Percentiles rank a stretch among this genome's conserved stretches.
phyloP scores from a whole-genome alignment of 1,140 invertebrate genomes.

The Panulirus ornatus region DNA sequence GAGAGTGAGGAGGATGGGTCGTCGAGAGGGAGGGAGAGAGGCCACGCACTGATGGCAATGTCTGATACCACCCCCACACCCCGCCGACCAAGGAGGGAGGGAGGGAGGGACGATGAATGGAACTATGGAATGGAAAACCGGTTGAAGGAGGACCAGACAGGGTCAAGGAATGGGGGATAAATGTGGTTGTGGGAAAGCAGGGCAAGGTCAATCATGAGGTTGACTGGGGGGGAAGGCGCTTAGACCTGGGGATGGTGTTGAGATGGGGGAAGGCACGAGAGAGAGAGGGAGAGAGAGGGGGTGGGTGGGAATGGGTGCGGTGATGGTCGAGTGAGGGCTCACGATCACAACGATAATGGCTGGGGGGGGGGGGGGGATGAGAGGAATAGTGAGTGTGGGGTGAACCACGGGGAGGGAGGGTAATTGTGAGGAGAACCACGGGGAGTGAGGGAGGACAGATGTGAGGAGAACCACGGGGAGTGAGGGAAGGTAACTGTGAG shows the following conservation, averaged over 20 bases:
- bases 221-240: too few relatives aligned
- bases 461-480: too few relatives aligned
- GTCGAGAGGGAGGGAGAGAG: not conserved
- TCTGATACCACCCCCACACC: not conserved
- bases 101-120: not conserved
- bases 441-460: not conserved
- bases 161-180: not conserved
- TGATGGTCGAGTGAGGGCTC: not conserved
- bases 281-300: not conserved
- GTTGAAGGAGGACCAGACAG: too few relatives aligned
- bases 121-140: not conserved
- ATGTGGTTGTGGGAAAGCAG: too few relatives aligned
- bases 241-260: too few relatives aligned
- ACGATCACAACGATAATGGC: too few relatives aligned
- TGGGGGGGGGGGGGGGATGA: not conserved
- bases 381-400: not conserved
- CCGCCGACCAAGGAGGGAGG: not conserved
- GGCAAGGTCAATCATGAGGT: too few relatives aligned
- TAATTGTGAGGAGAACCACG: not conserved
- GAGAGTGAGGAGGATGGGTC: not conserved
- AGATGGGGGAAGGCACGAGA: too few relatives aligned
- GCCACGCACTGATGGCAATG: not conserved
- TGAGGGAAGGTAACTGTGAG: too few relatives aligned
- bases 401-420: not conserved
- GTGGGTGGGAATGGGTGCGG: not conserved